phyloP scores from a whole-genome alignment of 2,113 vertebrate genomes.

The Leuciscus idus region DNA sequence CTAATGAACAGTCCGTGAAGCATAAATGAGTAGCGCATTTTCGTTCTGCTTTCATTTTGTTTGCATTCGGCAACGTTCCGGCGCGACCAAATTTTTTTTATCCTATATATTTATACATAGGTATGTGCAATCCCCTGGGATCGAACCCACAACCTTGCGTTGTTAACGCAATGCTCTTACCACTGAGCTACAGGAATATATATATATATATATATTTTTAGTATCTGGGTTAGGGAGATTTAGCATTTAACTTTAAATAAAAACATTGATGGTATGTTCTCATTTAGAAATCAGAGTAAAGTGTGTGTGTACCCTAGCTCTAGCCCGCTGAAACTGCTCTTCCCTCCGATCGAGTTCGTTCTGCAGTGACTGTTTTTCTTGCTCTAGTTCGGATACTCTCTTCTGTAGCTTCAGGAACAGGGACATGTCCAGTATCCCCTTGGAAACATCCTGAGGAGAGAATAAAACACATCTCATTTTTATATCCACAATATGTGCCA shows the following conservation, averaged over 20 bases:
- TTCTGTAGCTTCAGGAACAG: slow-evolving; percentile 98
- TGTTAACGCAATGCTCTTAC: no score
- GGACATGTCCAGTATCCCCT: slow-evolving; percentile 89
- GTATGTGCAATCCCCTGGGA: no score
- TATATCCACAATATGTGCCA: background rate
- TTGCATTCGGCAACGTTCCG: no score
- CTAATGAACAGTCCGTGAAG: no score
- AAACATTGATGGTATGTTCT: background rate
- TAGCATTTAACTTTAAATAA: background rate
- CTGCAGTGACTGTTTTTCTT: slow-evolving; percentile 93
- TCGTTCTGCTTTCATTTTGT: no score
- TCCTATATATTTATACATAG: no score
- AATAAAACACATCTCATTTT: background rate
- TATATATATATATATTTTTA: background rate
- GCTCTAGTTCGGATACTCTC: slow-evolving; percentile 92
- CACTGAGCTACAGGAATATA: no score
- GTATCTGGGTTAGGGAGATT: background rate
- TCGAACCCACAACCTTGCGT: no score
- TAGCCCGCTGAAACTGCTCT: slow-evolving; percentile 89
- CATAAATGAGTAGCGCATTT: no score
- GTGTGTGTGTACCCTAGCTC: slow-evolving; percentile 77
- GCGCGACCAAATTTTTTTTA: no score
- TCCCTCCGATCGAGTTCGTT: slow-evolving; percentile 94
- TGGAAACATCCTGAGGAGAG: slow-evolving; percentile 85
- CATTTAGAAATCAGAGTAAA: background rate